phyloP scores from a whole-genome alignment of 2,888 invertebrate species.

The Lepidocyrtinus sp. region DNA sequence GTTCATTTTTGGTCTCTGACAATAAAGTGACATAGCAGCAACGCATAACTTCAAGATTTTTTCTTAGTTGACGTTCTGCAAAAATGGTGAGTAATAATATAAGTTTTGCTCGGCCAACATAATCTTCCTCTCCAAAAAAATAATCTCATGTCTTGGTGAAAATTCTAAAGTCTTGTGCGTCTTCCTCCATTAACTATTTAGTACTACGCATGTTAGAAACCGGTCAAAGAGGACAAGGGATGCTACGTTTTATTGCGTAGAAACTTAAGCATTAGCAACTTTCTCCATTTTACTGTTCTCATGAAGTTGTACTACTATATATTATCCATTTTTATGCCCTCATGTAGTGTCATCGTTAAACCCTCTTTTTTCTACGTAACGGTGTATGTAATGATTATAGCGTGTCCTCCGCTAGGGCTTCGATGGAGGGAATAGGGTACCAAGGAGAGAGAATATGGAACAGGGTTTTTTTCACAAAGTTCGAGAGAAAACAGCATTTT shows the following conservation, averaged over 20 bases:
- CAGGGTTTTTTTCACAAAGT: background rate
- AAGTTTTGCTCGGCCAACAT: background rate
- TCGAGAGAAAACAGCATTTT: background rate
- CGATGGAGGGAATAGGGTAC: background rate
- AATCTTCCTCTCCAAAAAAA: no score
- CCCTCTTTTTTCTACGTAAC: background rate
- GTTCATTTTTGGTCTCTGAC: no score
- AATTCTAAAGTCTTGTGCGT: no score
- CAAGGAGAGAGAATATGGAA: background rate
- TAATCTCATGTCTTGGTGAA: no score
- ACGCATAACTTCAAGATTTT: no score
- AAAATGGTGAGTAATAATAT: background rate
- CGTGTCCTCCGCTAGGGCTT: background rate
- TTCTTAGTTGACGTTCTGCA: background rate
- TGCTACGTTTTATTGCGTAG: background rate
- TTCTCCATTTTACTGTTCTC: background rate
- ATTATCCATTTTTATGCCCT: constrained; percentile 1
- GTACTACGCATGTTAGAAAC: background rate
- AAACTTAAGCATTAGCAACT: background rate
- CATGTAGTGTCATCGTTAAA: background rate
- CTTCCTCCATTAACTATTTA: no score
- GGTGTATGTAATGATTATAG: background rate
- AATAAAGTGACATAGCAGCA: no score
- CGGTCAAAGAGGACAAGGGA: background rate
- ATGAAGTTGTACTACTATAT: background rate